A percentile compares a stretch with the other conserved stretches of the same genome.
Conservation (phyloP, 1,140 invertebrate genomes). For the Platyscapa corneri region DNA sequence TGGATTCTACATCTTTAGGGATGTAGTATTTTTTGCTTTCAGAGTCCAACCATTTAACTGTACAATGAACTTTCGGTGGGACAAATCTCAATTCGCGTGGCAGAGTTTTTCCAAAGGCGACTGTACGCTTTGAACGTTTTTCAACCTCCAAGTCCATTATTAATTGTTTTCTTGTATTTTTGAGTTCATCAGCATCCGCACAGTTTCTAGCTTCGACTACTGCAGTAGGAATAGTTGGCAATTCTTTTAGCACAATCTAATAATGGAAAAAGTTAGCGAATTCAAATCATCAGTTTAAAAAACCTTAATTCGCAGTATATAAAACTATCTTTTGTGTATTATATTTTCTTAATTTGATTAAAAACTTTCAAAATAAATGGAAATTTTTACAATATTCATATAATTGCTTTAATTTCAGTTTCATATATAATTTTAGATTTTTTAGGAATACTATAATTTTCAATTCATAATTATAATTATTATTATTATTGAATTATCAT, state of each 20-base stretch:
- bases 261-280: not conserved
- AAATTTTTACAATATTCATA: too few species aligned
- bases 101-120: constrained; percentile 74
- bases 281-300: too few species aligned
- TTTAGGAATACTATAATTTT: too few species aligned
- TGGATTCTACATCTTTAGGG: constrained; percentile 74
- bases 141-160: constrained; percentile 72
- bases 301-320: too few species aligned
- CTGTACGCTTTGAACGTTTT: constrained; percentile 63
- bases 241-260: constrained; percentile 61
- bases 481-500: too few species aligned
- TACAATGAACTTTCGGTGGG: constrained; percentile 73
- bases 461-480: too few species aligned
- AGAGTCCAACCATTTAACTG: constrained; percentile 72
- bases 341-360: too few species aligned
- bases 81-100: constrained; percentile 73
- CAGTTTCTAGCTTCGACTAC: constrained; percentile 61
- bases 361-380: too few species aligned
- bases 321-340: too few species aligned
- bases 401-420: too few species aligned
- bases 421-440: too few species aligned
- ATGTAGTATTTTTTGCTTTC: too few species aligned
- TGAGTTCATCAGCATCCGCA: constrained; percentile 67
- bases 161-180: constrained; percentile 70
- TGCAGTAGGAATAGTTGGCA: constrained; percentile 61